Base-by-base conservation (phyloP, 2,797 vertebrate genomes). In the Scomberomorus guttatus region DNA sequence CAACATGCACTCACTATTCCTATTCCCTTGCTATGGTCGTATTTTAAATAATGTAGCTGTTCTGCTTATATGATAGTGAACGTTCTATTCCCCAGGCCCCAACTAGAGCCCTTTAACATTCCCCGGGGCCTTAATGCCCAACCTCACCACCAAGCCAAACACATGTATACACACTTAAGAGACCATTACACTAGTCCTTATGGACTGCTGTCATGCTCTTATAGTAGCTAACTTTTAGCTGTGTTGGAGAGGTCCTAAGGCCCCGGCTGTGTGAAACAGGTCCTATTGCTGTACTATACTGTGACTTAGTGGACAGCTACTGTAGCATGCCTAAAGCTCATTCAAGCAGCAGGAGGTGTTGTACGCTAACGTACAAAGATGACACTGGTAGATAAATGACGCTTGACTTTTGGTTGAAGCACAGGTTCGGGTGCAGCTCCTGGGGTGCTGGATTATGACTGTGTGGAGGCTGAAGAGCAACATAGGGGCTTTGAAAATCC, bases 281-380 rank as follows among this genome's bases (percentile, higher is more conserved):
- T 73, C 55, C 55, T 50, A 39, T 6, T 73, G 67, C 32, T 46
- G 0, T 25, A 27, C 37, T 51, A 27, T 18, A 17, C 68, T 48
- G 65, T 75, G 77, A 82, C 55, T 75, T 42, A 50, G 54, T 62
- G 54, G 58, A 81, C 73, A 67, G 81, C 74, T 44, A 66, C 75
- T 61, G 66, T 68, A 58, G 67, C 32, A 7, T 67, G 62, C 12
- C 65, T 39, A 34, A 56, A 72, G 87, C 78, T 79, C 72, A n/a
- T 59, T 65, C 48, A 60, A 73, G 80, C 79, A 67, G 79, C 72
- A 69, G 64, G 81, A 84, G 52, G 86, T 57, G 81, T 62, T 58
- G 67, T 76, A 81, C 32, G 24, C 64, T 56, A 71, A 68, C 51
- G 64, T 64, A 48, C 12, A 20, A 20, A 50, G 51, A 58, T 34